A percentile compares a stretch with the other conserved stretches of the same genome.
phyloP scores from a whole-genome alignment of 53 echinoderm and acorn worm species.

The Henricia sp. region DNA sequence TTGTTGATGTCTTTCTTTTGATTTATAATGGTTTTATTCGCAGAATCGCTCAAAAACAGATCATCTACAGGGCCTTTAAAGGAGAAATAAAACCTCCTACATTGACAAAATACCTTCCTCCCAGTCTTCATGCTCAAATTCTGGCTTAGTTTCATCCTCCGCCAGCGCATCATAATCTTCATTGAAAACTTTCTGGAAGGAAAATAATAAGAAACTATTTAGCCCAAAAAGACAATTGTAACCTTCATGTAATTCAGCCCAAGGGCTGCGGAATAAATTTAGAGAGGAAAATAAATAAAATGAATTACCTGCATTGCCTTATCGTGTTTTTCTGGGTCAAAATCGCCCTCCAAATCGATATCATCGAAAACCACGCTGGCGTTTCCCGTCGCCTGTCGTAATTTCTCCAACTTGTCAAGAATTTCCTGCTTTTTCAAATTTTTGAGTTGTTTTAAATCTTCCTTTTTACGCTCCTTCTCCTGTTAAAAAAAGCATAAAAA shows the following conservation, averaged over 20 bases:
- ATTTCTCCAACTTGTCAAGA: constrained; percentile 78
- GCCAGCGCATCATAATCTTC: constrained; percentile 72
- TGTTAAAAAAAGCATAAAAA: neutral
- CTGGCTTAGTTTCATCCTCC: constrained; percentile 84
- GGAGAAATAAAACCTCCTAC: neutral
- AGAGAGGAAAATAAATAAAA: too few species aligned
- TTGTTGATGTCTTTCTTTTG: too few species aligned
- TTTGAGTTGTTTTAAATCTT: constrained; percentile 68
- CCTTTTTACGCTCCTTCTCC: constrained; percentile 67
- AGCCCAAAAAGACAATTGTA: neutral
- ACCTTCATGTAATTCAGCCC: too few species aligned
- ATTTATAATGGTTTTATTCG: too few species aligned
- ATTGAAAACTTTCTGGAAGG: constrained; percentile 81
- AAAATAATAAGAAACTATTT: neutral
- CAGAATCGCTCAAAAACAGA: too few species aligned
- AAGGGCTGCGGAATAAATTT: too few species aligned
- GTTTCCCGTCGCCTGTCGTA: constrained; percentile 89
- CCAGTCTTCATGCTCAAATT: constrained; percentile 78
- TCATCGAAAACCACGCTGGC: constrained; percentile 74
- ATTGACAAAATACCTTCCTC: constrained; percentile 21
- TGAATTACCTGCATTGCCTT: constrained; percentile 84
- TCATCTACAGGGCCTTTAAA: too few species aligned
- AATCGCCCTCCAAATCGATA: constrained; percentile 89
- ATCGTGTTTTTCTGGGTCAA: constrained; percentile 91
- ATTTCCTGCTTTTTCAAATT: constrained; percentile 72